A percentile compares a stretch with the other conserved stretches of the same genome.
These are phyloP conservation scores for Lagopus leucura DNA, from an alignment of 2,113 vertebrate genomes.

Conservation along the genomic window DNA sequence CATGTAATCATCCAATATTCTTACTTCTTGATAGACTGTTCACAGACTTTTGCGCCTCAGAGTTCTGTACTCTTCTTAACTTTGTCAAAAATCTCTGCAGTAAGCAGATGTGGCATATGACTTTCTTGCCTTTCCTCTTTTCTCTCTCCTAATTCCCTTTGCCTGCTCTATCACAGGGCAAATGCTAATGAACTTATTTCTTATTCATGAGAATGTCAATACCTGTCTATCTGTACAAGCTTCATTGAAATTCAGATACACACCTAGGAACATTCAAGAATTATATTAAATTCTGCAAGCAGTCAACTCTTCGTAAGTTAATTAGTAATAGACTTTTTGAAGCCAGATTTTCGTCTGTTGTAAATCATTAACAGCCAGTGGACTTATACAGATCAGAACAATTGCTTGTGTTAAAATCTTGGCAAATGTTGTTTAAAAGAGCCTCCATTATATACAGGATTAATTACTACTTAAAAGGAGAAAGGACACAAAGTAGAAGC, in stretches of 20 bases:
- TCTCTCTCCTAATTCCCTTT: background rate
- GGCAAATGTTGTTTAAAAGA: background rate
- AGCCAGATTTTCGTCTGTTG: slow-evolving; percentile 10
- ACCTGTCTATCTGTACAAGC: slow-evolving; percentile 14
- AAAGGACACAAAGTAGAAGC: background rate
- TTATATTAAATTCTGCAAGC: slow-evolving; percentile 31
- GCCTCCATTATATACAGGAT: background rate
- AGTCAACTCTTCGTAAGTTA: slow-evolving; percentile 3
- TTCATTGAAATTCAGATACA: slow-evolving; percentile 46
- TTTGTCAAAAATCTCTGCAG: background rate
- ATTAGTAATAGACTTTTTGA: slow-evolving; percentile 28
- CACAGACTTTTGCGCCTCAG: background rate
- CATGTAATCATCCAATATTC: background rate
- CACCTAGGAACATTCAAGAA: slow-evolving; percentile 27
- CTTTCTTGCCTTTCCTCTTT: background rate
- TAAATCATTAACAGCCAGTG: slow-evolving; percentile 29
- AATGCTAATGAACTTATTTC: slow-evolving; percentile 41
- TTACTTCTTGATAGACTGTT: background rate
- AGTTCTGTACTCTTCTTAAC: background rate
- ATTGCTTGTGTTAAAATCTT: background rate
- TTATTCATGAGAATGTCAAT: slow-evolving; percentile 52
- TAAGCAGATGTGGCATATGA: no score
- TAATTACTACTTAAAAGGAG: background rate
- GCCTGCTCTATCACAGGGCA: background rate
- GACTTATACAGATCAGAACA: background rate